Conservation (phyloP, 2,888 invertebrate genomes). For the Tetheella fluctuosa region DNA sequence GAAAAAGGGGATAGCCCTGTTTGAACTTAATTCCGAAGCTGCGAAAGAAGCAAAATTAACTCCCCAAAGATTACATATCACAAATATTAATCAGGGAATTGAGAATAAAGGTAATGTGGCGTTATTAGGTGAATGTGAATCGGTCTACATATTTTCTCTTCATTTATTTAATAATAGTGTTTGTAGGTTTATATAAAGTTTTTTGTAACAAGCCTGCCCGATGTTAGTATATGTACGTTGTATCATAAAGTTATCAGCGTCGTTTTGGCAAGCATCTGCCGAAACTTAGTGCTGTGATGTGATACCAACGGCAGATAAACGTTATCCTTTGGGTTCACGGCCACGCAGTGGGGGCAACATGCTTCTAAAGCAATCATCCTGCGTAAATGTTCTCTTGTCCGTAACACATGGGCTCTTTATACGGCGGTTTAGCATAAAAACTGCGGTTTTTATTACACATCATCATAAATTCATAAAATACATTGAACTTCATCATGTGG, state of each 20-base stretch:
- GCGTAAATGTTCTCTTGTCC: constrained; percentile 43
- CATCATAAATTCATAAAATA: constrained; percentile 25
- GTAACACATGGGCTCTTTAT: constrained; percentile 49
- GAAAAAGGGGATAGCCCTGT: too few species aligned
- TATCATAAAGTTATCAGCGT: constrained; percentile 58
- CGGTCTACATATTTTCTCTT: neutral
- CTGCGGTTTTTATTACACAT: constrained; percentile 42
- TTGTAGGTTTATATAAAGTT: neutral
- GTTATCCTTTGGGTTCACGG: constrained; percentile 68
- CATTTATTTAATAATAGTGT: neutral
- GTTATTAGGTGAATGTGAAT: neutral
- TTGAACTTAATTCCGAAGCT: too few species aligned
- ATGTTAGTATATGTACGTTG: constrained; percentile 27
- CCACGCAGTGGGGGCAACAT: constrained; percentile 53
- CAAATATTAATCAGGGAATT: neutral
- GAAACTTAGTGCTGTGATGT: constrained; percentile 60
- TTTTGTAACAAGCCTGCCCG: constrained; percentile 15
- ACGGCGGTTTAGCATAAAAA: constrained; percentile 45
- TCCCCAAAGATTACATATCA: neutral
- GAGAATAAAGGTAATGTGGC: neutral
- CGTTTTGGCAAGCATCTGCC: constrained; percentile 75
- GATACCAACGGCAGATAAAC: constrained; percentile 69
- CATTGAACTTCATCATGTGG: constrained; percentile 59
- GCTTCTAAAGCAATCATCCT: constrained; percentile 53
- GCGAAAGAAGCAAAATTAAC: too few species aligned